Evolutionary conservation across 2,888 invertebrate species (phyloP).

Genomic region (Nephrotoma guestfalica): DNA sequence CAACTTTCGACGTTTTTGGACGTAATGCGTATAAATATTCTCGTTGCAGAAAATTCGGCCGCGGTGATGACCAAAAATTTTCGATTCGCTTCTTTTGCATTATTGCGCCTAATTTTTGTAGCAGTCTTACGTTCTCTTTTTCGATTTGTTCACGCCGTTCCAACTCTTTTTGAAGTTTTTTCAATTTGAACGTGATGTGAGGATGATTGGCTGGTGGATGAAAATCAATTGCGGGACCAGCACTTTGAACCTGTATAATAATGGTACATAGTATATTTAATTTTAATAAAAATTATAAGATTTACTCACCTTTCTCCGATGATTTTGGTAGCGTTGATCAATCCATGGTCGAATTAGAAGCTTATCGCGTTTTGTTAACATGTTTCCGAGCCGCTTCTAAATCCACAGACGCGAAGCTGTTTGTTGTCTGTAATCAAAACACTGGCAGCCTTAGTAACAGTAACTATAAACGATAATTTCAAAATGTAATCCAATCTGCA

Average conservation of each 20-base stretch:
- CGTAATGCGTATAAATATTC: constrained; percentile 25
- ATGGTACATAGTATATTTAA: neutral
- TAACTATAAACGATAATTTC: neutral
- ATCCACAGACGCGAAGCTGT: neutral
- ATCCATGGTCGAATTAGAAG: constrained; percentile 56
- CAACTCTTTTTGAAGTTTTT: constrained; percentile 51
- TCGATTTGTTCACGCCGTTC: constrained; percentile 50
- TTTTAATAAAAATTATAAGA: neutral
- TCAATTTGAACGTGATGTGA: constrained; percentile 52
- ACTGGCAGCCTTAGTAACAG: neutral
- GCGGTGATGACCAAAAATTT: constrained; percentile 48
- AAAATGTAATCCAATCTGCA: neutral
- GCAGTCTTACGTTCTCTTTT: constrained; percentile 50
- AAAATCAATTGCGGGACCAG: constrained; percentile 52
- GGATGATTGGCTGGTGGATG: constrained; percentile 44
- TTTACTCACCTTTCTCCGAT: constrained; percentile 43
- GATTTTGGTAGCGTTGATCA: constrained; percentile 50
- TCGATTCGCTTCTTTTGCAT: constrained; percentile 52
- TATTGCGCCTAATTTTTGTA: constrained; percentile 49
- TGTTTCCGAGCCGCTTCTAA: constrained; percentile 18
- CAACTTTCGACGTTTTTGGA: constrained; percentile 16
- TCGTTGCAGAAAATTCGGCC: constrained; percentile 36
- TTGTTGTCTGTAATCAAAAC: neutral
- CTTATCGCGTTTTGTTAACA: constrained; percentile 59
- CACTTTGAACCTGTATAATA: constrained; percentile 40